phyloP scores from a whole-genome alignment of 2,797 vertebrate genomes.

The Rhynchotus rufescens region DNA sequence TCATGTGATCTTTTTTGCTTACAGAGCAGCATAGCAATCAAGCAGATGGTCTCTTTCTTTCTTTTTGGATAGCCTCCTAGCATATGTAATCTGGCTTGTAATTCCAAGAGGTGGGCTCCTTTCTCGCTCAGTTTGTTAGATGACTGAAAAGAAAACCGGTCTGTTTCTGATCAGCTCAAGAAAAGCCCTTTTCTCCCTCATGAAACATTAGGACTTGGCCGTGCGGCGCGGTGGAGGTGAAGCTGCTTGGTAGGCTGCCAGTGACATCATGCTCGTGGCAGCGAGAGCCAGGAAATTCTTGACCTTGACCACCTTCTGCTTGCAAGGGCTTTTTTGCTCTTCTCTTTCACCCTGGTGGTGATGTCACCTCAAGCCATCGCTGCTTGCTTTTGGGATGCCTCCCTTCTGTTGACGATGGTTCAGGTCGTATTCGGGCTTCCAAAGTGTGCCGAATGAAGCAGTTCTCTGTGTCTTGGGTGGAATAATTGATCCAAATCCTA shows the following conservation, averaged over 20 bases:
- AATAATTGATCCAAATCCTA: not conserved
- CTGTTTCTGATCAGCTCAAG: slow-evolving; percentile 43
- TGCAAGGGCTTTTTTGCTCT: slow-evolving; percentile 29
- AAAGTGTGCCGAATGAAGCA: not conserved
- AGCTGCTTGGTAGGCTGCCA: slow-evolving; percentile 36
- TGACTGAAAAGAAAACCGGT: slow-evolving; percentile 13
- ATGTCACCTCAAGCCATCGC: not conserved
- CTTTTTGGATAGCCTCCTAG: slow-evolving; percentile 53
- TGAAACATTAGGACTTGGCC: slow-evolving; percentile 28
- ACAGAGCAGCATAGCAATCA: slow-evolving; percentile 53
- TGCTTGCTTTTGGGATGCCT: not conserved
- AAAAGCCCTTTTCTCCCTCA: slow-evolving; percentile 8
- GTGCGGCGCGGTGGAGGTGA: not conserved
- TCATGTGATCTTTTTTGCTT: slow-evolving; percentile 53
- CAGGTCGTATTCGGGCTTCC: not conserved
- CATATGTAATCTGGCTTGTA: slow-evolving; percentile 27
- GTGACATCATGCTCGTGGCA: slow-evolving; percentile 38
- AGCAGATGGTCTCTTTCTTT: slow-evolving; percentile 64
- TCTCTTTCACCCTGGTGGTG: slow-evolving; percentile 44
- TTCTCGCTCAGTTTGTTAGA: not conserved
- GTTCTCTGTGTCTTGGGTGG: not conserved
- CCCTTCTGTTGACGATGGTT: not conserved
- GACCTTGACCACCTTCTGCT: slow-evolving; percentile 16
- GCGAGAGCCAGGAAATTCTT: slow-evolving; percentile 53
- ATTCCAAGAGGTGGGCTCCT: slow-evolving; percentile 48